Conservation (phyloP, 1,140 invertebrate species). For the Apolygus lucorum region DNA sequence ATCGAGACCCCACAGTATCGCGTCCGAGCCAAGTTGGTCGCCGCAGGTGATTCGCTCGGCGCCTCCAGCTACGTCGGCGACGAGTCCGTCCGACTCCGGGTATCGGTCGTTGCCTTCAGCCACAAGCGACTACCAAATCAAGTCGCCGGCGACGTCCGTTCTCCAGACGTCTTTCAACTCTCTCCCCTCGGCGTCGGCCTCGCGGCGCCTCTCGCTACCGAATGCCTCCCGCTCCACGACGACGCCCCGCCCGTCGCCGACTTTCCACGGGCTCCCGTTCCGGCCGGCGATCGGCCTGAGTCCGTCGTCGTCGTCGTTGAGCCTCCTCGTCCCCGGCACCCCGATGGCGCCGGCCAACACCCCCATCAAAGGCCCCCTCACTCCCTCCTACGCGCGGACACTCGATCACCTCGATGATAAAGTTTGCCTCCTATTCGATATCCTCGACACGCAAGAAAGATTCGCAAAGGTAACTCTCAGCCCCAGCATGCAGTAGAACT, state of each 20-base stretch:
- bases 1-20: conserved; percentile 42
- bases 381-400: conserved; percentile 58
- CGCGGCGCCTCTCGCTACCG: conserved; percentile 40
- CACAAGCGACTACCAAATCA: conserved; percentile 53
- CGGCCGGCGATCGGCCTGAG: conserved; percentile 33
- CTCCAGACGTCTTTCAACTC: conserved; percentile 31
- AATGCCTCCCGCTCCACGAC: conserved; percentile 36
- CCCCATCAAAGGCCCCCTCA: conserved; percentile 41
- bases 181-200: conserved; percentile 22
- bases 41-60: conserved; percentile 13
- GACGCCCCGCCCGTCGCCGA: conserved; percentile 42
- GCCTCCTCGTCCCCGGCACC: conserved; percentile 42
- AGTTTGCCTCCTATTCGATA: conserved; percentile 65
- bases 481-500: not conserved
- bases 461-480: conserved; percentile 59
- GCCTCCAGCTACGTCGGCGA: conserved; percentile 26
- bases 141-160: conserved; percentile 43
- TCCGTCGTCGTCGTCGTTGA: conserved; percentile 41
- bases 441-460: conserved; percentile 66
- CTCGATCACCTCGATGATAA: conserved; percentile 61
- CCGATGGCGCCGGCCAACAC: conserved; percentile 33
- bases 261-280: conserved; percentile 52
- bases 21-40: conserved; percentile 29
- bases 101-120: conserved; percentile 47
- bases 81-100: conserved; percentile 46